Base-by-base conservation (phyloP, 2,797 vertebrate genomes). In the Coreius guichenoti region DNA sequence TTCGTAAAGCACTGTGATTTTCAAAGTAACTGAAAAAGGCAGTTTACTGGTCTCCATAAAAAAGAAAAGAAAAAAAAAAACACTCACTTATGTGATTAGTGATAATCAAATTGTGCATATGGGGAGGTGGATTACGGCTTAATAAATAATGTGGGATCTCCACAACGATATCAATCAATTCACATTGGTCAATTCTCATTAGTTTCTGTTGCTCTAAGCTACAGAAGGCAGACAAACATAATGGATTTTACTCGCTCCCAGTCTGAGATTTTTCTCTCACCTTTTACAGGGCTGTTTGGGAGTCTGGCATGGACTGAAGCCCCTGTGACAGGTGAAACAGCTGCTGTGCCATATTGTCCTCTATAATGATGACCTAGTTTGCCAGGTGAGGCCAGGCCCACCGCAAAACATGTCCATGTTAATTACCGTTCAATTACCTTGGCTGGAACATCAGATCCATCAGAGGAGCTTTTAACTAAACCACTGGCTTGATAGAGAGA, bases 101-200 rank as follows among this genome's bases (percentile, higher is more conserved):
- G 56, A 39, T 87, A 88, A 89, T 90, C 81, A 87, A 87, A 88
- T 89, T 78, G 72, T 79, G 81, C 81, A 86, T 69, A 75, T 83
- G 77, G 69, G 54, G 65, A 70, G 54, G 69, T 86, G 86, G 83
- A 85, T 86, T 91, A 83, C 47, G 19, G 75, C 73, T 70, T 89
- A 79, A 91, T 91, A 87, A 89, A 89, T 89, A 86, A 89, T 75
- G 72, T 58, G 16, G 45, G 61, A 79, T 85, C 77, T 86, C 54
- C 19, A 74, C 86, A 87, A 88, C 54, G 13, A 81, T 75, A 91
- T 89, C 72, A 68, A 88, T 90, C 88, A 73, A 86, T 86, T 79
- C 86, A 79, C 82, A 78, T 81, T 65, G 78, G 89, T 91, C 90
- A 88, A 84, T 88, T 87, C 88, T 90, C 84, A 90, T 89, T 88